Evolutionary conservation across 2,797 vertebrate genomes (phyloP).

Genomic region (Siniperca obscura): DNA sequence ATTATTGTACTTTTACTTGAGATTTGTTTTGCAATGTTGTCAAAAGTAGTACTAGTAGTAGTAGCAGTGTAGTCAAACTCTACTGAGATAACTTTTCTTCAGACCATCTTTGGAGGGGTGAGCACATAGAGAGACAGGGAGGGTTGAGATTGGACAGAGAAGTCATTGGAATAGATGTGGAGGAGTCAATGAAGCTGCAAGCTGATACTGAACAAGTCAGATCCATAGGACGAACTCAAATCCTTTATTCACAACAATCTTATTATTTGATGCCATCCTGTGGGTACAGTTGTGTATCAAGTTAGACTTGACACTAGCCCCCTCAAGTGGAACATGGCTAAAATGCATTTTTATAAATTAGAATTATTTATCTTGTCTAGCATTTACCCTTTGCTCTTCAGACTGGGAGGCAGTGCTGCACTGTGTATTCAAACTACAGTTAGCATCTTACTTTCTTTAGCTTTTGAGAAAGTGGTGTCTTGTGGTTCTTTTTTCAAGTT

Average conservation of each 20-base stretch:
- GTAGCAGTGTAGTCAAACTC: background rate
- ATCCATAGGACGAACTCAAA: background rate
- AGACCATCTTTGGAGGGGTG: background rate
- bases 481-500: background rate
- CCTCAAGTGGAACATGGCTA: slow-evolving; percentile 18
- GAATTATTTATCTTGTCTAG: background rate
- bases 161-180: background rate
- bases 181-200: background rate
- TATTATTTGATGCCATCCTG: background rate
- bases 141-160: background rate
- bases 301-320: slow-evolving; percentile 18
- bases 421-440: background rate
- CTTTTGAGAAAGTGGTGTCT: background rate
- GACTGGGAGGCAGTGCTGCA: background rate
- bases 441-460: background rate
- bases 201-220: background rate
- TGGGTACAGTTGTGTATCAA: background rate
- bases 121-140: background rate
- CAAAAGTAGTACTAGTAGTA: background rate
- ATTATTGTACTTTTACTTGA: background rate
- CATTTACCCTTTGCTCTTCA: background rate
- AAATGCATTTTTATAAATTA: slow-evolving; percentile 14
- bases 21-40: background rate
- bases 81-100: background rate
- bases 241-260: background rate